phyloP scores from a whole-genome alignment of 2,888 invertebrate species.

The Serripes groenlandicus region DNA sequence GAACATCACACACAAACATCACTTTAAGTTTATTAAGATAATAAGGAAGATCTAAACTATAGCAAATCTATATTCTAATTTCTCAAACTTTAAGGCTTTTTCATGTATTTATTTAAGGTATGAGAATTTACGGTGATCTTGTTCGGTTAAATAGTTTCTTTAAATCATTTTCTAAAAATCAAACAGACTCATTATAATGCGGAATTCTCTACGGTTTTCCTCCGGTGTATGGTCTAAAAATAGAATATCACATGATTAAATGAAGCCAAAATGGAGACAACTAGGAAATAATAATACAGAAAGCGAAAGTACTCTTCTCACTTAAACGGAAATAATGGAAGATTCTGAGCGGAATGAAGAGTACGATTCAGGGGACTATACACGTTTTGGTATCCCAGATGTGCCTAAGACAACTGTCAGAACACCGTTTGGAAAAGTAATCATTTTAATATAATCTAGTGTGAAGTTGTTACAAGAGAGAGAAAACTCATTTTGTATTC shows the following conservation, averaged over 20 bases:
- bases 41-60: no score
- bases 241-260: conserved; percentile 16
- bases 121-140: no score
- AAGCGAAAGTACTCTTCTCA: neutral
- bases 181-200: neutral
- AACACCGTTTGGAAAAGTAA: conserved; percentile 78
- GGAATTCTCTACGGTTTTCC: neutral
- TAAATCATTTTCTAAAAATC: neutral
- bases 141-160: neutral
- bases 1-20: no score
- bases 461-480: no score
- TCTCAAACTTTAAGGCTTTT: no score
- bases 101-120: no score
- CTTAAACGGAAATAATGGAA: conserved; percentile 1
- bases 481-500: no score
- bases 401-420: conserved; percentile 74
- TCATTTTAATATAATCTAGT: no score
- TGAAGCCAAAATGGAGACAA: neutral
- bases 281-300: no score
- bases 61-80: no score
- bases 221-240: neutral
- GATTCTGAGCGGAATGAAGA: conserved; percentile 22
- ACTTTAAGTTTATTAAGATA: no score
- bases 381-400: conserved; percentile 78
- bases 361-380: conserved; percentile 70